Conservation (phyloP, 2,113 vertebrate species). For the Condylura cristata region DNA sequence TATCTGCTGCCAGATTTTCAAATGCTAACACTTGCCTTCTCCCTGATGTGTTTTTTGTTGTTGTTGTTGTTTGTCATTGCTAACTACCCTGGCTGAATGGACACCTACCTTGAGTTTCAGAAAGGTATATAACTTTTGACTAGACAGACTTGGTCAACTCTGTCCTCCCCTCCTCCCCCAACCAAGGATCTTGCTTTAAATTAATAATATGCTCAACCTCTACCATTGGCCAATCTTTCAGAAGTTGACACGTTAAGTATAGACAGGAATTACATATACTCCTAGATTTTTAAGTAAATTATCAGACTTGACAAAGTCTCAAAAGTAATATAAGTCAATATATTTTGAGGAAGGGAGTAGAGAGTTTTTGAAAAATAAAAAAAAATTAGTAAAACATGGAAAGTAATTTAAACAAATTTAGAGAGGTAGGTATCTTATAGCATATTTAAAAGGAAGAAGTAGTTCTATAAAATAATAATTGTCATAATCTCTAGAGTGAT, state of each 20-base stretch:
- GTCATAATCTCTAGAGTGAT: not conserved
- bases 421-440: not conserved
- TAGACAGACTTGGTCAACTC: not conserved
- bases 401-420: conserved; percentile 2
- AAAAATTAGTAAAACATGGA: not conserved
- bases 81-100: not conserved
- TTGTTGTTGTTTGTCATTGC: not conserved
- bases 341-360: not conserved
- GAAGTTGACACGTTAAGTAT: not conserved
- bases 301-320: not conserved
- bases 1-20: not conserved
- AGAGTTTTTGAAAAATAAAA: not conserved
- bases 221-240: not conserved
- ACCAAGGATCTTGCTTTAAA: not conserved
- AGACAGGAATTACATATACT: not conserved
- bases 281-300: not conserved
- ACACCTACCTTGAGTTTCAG: not conserved
- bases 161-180: not conserved
- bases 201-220: not conserved
- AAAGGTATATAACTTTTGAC: not conserved
- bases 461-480: conserved; percentile 13
- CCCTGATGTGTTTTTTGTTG: not conserved
- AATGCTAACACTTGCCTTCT: not conserved
- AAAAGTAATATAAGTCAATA: not conserved
- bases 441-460: not conserved